Conservation (phyloP, 2,113 vertebrate genomes). For the Craseonycteris thonglongyai region DNA sequence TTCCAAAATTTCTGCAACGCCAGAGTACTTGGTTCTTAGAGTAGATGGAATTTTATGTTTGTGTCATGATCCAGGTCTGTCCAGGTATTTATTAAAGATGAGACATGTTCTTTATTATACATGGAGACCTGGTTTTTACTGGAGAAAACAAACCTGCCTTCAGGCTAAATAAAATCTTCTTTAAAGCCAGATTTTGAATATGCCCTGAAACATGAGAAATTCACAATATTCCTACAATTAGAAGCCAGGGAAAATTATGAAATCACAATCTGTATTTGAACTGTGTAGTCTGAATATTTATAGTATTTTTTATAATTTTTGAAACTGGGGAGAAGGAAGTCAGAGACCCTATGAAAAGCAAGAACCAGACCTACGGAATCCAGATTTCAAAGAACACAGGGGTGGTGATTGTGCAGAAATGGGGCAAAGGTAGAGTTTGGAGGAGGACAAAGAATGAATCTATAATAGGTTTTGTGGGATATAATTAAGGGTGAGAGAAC, state of each 20-base stretch:
- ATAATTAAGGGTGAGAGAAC: not conserved
- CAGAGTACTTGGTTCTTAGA: not conserved
- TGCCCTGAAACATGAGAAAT: not conserved
- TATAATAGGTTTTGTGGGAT: not conserved
- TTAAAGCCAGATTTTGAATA: not conserved
- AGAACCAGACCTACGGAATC: not conserved
- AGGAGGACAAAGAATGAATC: not conserved
- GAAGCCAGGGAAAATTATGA: not conserved
- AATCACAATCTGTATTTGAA: not conserved
- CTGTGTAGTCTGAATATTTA: not conserved
- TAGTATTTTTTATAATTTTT: not conserved
- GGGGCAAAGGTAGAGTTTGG: not conserved
- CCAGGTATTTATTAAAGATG: not conserved
- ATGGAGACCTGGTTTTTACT: not conserved
- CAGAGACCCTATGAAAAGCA: not conserved
- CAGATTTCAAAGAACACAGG: not conserved
- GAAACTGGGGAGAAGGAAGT: not conserved
- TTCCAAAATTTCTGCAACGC: not conserved
- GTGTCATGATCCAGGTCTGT: not conserved
- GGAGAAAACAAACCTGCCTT: not conserved
- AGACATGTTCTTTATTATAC: not conserved
- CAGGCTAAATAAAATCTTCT: not conserved
- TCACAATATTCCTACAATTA: not conserved
- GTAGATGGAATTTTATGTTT: not conserved
- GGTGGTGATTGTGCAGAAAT: not conserved